A percentile compares a stretch with the other conserved stretches of the same genome.
phyloP scores from a whole-genome alignment of 2,888 invertebrate genomes.

The Mystacides longicornis region DNA sequence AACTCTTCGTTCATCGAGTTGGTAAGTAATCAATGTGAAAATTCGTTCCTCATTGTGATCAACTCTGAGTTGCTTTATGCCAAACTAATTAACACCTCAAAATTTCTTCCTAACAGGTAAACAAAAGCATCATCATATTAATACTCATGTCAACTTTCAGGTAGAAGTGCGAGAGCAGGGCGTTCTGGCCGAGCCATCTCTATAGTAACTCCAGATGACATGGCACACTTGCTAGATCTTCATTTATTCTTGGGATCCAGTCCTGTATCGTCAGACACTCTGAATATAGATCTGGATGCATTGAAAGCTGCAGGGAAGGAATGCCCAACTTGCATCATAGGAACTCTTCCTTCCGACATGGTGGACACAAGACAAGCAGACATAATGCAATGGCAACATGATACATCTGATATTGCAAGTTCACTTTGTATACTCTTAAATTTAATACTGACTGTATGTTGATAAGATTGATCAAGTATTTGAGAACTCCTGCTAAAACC shows the following conservation, averaged over 20 bases:
- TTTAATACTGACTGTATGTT: no score
- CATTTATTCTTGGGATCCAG: conserved; percentile 86
- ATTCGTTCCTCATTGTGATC: no score
- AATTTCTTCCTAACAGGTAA: no score
- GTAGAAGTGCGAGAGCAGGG: conserved; percentile 93
- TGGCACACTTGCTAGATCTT: conserved; percentile 88
- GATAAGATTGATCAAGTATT: no score
- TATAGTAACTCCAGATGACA: conserved; percentile 82
- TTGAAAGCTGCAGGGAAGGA: conserved; percentile 24
- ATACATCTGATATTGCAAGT: conserved; percentile 67
- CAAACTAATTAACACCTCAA: no score
- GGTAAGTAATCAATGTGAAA: conserved; percentile 53
- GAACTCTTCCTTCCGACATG: conserved; percentile 71
- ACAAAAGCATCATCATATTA: no score
- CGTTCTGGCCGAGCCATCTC: conserved; percentile 87
- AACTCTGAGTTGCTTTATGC: no score
- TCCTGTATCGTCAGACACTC: conserved; percentile 38
- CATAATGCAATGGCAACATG: conserved; percentile 66
- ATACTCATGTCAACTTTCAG: conserved; percentile 41
- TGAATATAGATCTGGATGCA: conserved; percentile 30
- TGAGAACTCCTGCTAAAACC: no score
- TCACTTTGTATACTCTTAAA: no score
- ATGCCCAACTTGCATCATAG: conserved; percentile 60
- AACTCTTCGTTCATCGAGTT: conserved; percentile 96
- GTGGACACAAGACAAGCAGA: conserved; percentile 79